These are phyloP conservation scores for Myotis brandtii DNA, from an alignment of 2,113 vertebrate genomes.

Conservation along the genomic window DNA sequence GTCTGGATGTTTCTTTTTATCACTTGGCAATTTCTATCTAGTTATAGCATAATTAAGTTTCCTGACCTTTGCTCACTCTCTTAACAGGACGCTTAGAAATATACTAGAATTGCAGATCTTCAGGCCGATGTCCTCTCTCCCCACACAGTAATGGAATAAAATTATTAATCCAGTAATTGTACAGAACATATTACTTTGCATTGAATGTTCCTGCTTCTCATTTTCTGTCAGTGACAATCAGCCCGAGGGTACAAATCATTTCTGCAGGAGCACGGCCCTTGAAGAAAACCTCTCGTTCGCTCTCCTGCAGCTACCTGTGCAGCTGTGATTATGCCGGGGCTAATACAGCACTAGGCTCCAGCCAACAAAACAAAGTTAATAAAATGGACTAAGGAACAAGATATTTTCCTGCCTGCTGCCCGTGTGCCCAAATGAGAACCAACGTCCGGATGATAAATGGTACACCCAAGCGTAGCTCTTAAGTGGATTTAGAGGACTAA, in stretches of 20 bases:
- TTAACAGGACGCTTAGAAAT: constrained; percentile 98
- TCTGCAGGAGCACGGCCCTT: constrained; percentile 89
- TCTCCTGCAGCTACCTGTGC: constrained; percentile 86
- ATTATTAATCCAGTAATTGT: constrained; percentile 99
- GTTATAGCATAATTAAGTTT: constrained; percentile 99
- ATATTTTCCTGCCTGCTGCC: constrained; percentile 82
- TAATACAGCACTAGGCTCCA: constrained; percentile 82
- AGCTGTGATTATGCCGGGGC: constrained; percentile 87
- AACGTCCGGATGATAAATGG: constrained; percentile 68
- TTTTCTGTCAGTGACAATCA: constrained; percentile 95
- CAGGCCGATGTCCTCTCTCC: constrained; percentile 93
- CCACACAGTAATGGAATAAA: constrained; percentile 95
- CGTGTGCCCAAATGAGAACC: constrained; percentile 80
- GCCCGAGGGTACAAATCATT: constrained; percentile 91
- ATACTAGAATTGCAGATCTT: constrained; percentile 95
- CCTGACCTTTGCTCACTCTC: constrained; percentile 97
- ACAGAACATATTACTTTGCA: constrained; percentile 95
- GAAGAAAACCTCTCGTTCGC: constrained; percentile 87
- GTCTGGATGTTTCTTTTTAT: constrained; percentile 99
- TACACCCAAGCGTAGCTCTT: constrained; percentile 3
- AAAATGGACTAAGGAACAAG: constrained; percentile 85
- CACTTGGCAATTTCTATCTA: constrained; percentile 98
- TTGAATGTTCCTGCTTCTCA: constrained; percentile 93
- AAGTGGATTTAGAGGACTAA: constrained; percentile 58
- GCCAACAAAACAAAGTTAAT: constrained; percentile 88